Conservation (phyloP, 2,113 vertebrate genomes). For the Parus major region DNA sequence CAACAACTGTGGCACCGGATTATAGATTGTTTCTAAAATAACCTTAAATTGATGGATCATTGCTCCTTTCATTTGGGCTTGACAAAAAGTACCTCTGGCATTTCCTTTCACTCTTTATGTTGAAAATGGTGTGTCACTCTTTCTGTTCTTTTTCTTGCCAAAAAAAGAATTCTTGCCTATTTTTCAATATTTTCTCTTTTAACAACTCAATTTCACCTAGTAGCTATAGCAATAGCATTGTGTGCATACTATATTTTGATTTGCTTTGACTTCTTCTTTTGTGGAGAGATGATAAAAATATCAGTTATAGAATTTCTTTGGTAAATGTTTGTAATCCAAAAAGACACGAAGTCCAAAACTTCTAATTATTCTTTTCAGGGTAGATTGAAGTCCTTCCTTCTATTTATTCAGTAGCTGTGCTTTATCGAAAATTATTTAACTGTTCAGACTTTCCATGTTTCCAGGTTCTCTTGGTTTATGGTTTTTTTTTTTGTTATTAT, state of each 20-base stretch:
- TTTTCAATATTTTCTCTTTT: slow-evolving; percentile 34
- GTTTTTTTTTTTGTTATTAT: not conserved
- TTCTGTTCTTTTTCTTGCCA: slow-evolving; percentile 34
- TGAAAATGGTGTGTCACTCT: slow-evolving; percentile 44
- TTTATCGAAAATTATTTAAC: not conserved
- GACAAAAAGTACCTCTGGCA: slow-evolving; percentile 59
- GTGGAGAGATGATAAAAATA: not conserved
- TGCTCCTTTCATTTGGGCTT: slow-evolving; percentile 57
- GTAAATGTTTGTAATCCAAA: slow-evolving; percentile 14
- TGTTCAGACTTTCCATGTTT: not conserved
- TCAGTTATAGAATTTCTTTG: not conserved
- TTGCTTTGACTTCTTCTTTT: not conserved
- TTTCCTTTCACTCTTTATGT: slow-evolving; percentile 61
- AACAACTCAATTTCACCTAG: slow-evolving; percentile 49
- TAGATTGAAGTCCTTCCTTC: not conserved
- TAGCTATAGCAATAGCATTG: not conserved
- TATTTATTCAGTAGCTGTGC: not conserved
- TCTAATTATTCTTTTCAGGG: slow-evolving; percentile 25
- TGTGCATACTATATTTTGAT: not conserved
- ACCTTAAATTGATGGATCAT: slow-evolving; percentile 69
- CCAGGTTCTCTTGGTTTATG: not conserved
- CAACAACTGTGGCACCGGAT: slow-evolving; percentile 52
- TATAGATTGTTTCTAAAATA: slow-evolving; percentile 68
- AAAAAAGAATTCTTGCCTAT: slow-evolving; percentile 49
- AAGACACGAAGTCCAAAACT: slow-evolving; percentile 19